Evolutionary conservation across 2,113 vertebrate genomes (phyloP).

Genomic region (Grammomys dolichurus): DNA sequence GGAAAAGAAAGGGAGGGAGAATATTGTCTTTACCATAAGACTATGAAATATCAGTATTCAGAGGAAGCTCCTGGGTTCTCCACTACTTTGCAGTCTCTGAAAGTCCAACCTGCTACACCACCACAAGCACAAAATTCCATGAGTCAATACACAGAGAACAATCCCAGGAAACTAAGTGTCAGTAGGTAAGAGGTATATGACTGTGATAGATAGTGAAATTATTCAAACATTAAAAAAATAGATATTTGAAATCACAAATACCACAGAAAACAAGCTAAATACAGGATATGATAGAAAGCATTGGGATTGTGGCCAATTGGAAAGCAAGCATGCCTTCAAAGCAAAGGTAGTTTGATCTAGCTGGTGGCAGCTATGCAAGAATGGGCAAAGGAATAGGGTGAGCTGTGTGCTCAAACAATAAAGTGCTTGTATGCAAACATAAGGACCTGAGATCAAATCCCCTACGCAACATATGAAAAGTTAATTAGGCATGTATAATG

Average conservation of each 20-base stretch:
- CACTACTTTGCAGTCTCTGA: background rate
- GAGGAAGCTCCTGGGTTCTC: background rate
- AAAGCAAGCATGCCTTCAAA: background rate
- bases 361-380: background rate
- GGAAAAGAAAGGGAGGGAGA: background rate
- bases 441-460: background rate
- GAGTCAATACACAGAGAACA: constrained; percentile 23
- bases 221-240: background rate
- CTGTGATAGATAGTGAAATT: background rate
- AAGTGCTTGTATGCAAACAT: background rate
- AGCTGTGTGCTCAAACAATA: rapidly evolving
- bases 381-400: background rate
- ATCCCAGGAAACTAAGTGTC: background rate
- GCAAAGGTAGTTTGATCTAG: background rate
- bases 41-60: background rate
- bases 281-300: background rate
- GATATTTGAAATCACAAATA: constrained; percentile 30
- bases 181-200: background rate
- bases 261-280: background rate
- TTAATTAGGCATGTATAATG: background rate
- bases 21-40: background rate
- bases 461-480: background rate
- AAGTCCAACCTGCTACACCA: background rate
- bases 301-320: background rate
- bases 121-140: constrained; percentile 18